Conservation (phyloP, 2,888 invertebrate species). For the Dryadula phaetusa region DNA sequence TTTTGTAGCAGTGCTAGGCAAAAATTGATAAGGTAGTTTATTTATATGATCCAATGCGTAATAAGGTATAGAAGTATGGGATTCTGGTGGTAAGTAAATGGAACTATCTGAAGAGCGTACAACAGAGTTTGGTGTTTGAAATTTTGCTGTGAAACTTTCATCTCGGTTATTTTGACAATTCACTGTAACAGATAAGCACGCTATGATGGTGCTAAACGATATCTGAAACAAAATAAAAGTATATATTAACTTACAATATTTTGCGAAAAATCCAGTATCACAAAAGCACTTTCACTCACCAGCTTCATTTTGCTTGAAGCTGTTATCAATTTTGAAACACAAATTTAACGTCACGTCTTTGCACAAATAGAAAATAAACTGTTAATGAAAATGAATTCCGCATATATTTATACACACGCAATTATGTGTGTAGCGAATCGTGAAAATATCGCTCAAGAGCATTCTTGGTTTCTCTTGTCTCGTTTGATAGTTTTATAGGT, state of each 20-base stretch:
- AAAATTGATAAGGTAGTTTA: slow-evolving; percentile 66
- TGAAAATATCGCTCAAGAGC: slow-evolving; percentile 71
- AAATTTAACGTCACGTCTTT: slow-evolving; percentile 68
- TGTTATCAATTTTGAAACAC: slow-evolving; percentile 56
- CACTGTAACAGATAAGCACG: slow-evolving; percentile 56
- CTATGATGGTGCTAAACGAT: slow-evolving; percentile 59
- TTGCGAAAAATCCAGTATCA: slow-evolving; percentile 35
- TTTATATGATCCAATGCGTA: slow-evolving; percentile 66
- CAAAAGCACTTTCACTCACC: slow-evolving; percentile 72
- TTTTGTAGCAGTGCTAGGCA: slow-evolving; percentile 70
- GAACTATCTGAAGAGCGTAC: slow-evolving; percentile 67
- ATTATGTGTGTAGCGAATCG: slow-evolving; percentile 76
- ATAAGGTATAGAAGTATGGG: slow-evolving; percentile 70
- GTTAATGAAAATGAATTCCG: slow-evolving; percentile 83
- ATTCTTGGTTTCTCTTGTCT: slow-evolving; percentile 69
- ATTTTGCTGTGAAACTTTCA: slow-evolving; percentile 68
- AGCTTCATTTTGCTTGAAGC: slow-evolving; percentile 78
- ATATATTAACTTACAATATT: slow-evolving; percentile 38
- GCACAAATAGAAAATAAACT: slow-evolving; percentile 74
- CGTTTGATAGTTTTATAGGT: slow-evolving; percentile 39
- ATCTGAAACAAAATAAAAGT: slow-evolving; percentile 64
- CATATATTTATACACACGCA: slow-evolving; percentile 83
- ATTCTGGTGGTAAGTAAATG: slow-evolving; percentile 71
- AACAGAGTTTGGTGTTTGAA: slow-evolving; percentile 59
- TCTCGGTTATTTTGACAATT: slow-evolving; percentile 58